Conservation (phyloP, 2,797 vertebrate genomes). For the Hemibagrus guttatus region DNA sequence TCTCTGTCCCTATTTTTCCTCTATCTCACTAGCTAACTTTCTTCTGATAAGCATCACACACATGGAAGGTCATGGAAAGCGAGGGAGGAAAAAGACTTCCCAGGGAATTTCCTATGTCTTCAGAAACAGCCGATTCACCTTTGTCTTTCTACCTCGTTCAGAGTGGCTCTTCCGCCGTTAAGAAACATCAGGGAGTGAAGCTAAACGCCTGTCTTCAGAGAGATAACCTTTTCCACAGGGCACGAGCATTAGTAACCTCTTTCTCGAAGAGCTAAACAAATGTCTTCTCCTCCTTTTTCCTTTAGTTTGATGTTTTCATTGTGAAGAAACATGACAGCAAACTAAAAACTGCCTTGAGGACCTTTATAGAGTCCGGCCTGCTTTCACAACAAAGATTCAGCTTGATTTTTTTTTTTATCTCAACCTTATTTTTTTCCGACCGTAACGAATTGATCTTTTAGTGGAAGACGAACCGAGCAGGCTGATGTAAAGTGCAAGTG, state of each 20-base stretch:
- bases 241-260: constrained; percentile 23
- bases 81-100: background rate
- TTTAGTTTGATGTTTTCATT: constrained; percentile 28
- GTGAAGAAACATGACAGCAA: constrained; percentile 1
- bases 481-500: background rate
- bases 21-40: background rate
- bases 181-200: constrained; percentile 20
- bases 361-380: background rate
- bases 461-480: background rate
- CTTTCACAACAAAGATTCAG: background rate
- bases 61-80: background rate
- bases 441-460: background rate
- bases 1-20: background rate
- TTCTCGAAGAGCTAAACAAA: constrained; percentile 32
- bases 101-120: constrained; percentile 5
- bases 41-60: constrained; percentile 19
- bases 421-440: background rate
- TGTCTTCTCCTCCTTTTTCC: constrained; percentile 14
- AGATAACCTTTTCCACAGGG: constrained; percentile 51
- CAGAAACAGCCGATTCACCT: constrained; percentile 7
- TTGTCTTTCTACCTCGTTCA: constrained; percentile 26
- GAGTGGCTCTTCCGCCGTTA: constrained; percentile 11
- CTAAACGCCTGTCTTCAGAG: constrained; percentile 46
- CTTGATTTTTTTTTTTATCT: background rate
- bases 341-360: background rate